These are phyloP conservation scores for Bombus fervidus DNA, from an alignment of 1,140 invertebrate genomes.

Conservation along the genomic window DNA sequence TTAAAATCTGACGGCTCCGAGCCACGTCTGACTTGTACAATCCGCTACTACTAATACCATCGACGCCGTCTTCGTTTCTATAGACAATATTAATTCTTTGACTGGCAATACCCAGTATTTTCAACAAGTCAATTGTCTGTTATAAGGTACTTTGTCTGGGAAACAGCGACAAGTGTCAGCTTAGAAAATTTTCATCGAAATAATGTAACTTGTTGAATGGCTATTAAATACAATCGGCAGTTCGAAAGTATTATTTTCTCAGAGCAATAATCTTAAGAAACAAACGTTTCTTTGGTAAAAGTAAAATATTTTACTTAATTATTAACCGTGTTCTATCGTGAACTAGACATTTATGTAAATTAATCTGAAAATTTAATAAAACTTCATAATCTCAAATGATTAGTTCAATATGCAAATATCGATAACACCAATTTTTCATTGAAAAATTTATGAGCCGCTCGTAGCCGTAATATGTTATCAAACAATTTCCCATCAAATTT, in stretches of 20 bases:
- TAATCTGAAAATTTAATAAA: too few relatives aligned
- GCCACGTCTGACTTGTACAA: slow-evolving; percentile 18
- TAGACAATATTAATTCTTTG: slow-evolving; percentile 42
- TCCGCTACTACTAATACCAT: slow-evolving; percentile 37
- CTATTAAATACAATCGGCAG: background rate
- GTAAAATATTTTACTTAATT: too few relatives aligned
- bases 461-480: too few relatives aligned
- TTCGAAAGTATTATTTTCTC: background rate
- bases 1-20: background rate
- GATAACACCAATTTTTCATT: too few relatives aligned
- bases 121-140: background rate
- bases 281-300: too few relatives aligned
- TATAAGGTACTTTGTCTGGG: background rate
- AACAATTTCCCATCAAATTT: background rate
- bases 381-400: too few relatives aligned
- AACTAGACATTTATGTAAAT: too few relatives aligned
- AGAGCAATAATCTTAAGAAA: too few relatives aligned
- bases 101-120: slow-evolving; percentile 29
- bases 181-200: background rate
- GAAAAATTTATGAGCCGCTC: too few relatives aligned
- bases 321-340: too few relatives aligned
- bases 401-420: too few relatives aligned
- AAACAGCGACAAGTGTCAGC: background rate
- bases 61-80: slow-evolving; percentile 14
- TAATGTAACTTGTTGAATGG: background rate